Base-by-base conservation (phyloP, 1,140 invertebrate species). In the Drosophila setifemur region DNA sequence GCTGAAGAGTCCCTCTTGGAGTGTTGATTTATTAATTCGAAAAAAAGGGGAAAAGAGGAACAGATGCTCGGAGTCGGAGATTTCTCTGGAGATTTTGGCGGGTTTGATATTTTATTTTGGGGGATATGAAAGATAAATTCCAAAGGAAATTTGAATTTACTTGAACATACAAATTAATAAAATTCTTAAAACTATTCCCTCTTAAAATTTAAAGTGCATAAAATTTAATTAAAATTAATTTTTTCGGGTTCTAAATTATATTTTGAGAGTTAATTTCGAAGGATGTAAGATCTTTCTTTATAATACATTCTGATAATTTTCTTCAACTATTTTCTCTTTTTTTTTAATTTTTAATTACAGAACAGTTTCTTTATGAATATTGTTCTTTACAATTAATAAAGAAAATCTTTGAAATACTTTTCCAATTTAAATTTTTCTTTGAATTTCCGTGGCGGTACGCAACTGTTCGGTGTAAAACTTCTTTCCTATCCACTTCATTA, bases 21-120 rank as follows among this genome's bases (percentile, higher is more conserved):
- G 73, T 71, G 60, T 67, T 86, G 81, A 86, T 85, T 85, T 86
- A 85, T 81, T 45, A 39, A 52, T 6, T 2, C 12, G 2, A 18
- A 4, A 21, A 47, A 40, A 55, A 11, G 42, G 16, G 23, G 25
- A 26, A 40, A 6, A 8, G 25, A 11, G 6, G 3, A 21, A 14
- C 63, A 67, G 66, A 69, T 69, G 63, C 6, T 44, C 4, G 31
- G 3, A 33, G 12, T 23, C 12, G 33, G 21, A 2, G 4, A 1
- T 45, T 12, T 39, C 39, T 9, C 23, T 25, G 21, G 40, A 43
- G 50, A 7, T 1, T 37, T 37, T 16, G 21, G 2, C 5, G 21
- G n/a, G n/a, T n/a, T n/a, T n/a, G n/a, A n/a, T n/a, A n/a, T n/a
- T n/a, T n/a, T n/a, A n/a, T n/a, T n/a, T n/a, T n/a, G n/a, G n/a